These are phyloP conservation scores for Pyralis farinalis DNA, from an alignment of 2,888 invertebrate species.

Conservation along the genomic window DNA sequence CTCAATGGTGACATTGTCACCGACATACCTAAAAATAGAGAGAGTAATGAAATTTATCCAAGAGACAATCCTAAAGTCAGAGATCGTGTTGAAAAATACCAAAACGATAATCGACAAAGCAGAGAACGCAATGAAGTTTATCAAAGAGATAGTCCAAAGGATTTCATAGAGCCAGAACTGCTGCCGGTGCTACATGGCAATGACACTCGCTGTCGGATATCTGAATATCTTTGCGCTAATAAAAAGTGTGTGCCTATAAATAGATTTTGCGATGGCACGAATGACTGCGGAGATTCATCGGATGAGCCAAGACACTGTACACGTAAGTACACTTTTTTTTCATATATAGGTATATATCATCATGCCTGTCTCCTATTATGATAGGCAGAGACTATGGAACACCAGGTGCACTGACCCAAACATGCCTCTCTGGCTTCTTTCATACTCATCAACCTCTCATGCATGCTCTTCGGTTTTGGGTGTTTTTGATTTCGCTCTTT, in stretches of 20 bases:
- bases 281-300: conserved; percentile 90
- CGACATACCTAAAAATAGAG: conserved; percentile 26
- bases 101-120: conserved; percentile 22
- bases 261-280: conserved; percentile 88
- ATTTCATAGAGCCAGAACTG: conserved; percentile 59
- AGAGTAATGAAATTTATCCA: background rate
- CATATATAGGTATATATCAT: no score
- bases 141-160: conserved; percentile 48
- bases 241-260: conserved; percentile 85
- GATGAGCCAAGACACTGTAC: conserved; percentile 91
- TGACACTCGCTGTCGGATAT: conserved; percentile 81
- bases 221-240: conserved; percentile 85
- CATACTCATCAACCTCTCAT: no score
- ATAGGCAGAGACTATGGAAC: no score
- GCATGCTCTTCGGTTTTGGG: no score
- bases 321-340: conserved; percentile 81
- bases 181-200: conserved; percentile 67
- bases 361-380: no score
- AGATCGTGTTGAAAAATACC: conserved; percentile 26
- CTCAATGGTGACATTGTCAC: conserved; percentile 57
- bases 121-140: conserved; percentile 24
- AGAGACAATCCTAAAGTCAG: background rate
- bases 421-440: no score
- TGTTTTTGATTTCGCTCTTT: no score
- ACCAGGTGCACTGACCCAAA: no score